These are phyloP conservation scores for Nudaria mundana DNA, from an alignment of 2,888 invertebrate species.

Conservation along the genomic window DNA sequence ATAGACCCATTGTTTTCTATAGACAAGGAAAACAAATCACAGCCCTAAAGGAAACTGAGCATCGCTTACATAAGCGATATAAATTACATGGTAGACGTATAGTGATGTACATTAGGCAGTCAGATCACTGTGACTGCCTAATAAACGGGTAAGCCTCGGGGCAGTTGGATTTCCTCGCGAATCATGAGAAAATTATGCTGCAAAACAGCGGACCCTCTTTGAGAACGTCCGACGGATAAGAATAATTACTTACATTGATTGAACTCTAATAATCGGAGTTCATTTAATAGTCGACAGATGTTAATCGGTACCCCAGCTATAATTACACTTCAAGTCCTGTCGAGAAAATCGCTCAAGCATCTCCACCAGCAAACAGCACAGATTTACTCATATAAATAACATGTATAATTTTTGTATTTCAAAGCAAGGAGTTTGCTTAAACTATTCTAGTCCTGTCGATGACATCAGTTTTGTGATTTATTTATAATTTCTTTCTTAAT, in stretches of 20 bases:
- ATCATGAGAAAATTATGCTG: conserved; percentile 78
- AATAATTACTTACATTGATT: conserved; percentile 81
- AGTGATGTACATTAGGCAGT: conserved; percentile 65
- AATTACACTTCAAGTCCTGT: conserved; percentile 75
- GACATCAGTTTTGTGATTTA: no score
- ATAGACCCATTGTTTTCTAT: conserved; percentile 5
- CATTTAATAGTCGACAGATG: conserved; percentile 81
- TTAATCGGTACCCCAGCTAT: conserved; percentile 74
- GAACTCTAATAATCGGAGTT: conserved; percentile 78
- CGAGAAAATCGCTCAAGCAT: conserved; percentile 69
- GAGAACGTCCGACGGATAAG: conserved; percentile 79
- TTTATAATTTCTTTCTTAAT: no score
- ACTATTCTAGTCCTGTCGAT: no score
- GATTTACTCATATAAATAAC: conserved; percentile 30
- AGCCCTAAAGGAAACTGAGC: conserved; percentile 18
- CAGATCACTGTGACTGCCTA: conserved; percentile 72
- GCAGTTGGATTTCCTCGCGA: conserved; percentile 74
- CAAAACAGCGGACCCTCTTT: conserved; percentile 63
- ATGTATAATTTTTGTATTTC: no score
- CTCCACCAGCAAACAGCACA: conserved; percentile 35
- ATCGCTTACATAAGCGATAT: conserved; percentile 32
- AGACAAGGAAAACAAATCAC: conserved; percentile 13
- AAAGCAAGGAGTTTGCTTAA: no score
- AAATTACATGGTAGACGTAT: conserved; percentile 53
- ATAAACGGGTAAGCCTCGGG: conserved; percentile 61